Percentiles rank a stretch among this genome's conserved stretches.
Evolutionary conservation across 2,888 invertebrate genomes (phyloP).

Genomic region (Tinea semifulvella): DNA sequence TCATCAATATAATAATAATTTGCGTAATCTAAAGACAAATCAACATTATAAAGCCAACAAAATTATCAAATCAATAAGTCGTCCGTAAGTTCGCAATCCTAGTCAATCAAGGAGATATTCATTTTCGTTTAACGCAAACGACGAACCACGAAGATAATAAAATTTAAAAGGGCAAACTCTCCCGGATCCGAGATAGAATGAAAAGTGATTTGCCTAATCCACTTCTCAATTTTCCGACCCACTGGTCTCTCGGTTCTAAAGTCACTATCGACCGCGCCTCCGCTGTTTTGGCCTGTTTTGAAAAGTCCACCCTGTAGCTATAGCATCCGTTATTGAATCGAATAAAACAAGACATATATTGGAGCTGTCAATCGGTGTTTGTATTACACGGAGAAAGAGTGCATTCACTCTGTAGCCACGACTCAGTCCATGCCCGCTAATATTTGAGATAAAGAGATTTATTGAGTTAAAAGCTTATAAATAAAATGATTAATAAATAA

Average conservation of each 20-base stretch:
- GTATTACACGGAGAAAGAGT: too few species aligned
- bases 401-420: too few species aligned
- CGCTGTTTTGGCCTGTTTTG: slow-evolving; percentile 3
- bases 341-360: too few species aligned
- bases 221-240: slow-evolving; percentile 61
- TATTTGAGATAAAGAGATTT: too few species aligned
- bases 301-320: too few species aligned
- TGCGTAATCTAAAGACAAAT: too few species aligned
- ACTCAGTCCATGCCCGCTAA: too few species aligned
- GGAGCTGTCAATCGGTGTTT: too few species aligned
- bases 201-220: slow-evolving; percentile 67
- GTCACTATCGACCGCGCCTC: slow-evolving; percentile 20
- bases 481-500: too few species aligned
- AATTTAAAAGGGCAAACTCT: slow-evolving; percentile 64
- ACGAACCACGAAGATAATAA: slow-evolving; percentile 50
- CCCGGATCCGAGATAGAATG: slow-evolving; percentile 46
- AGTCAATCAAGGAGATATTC: slow-evolving; percentile 34
- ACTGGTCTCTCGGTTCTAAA: slow-evolving; percentile 34
- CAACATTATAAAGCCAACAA: not conserved
- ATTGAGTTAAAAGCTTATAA: too few species aligned
- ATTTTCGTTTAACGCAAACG: slow-evolving; percentile 29
- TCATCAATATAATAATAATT: too few species aligned
- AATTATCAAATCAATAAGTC: slow-evolving; percentile 2
- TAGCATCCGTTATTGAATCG: too few species aligned
- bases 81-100: slow-evolving; percentile 30